These are phyloP conservation scores for Lasiommata megera DNA, from an alignment of 2,888 invertebrate genomes.

Conservation along the genomic window DNA sequence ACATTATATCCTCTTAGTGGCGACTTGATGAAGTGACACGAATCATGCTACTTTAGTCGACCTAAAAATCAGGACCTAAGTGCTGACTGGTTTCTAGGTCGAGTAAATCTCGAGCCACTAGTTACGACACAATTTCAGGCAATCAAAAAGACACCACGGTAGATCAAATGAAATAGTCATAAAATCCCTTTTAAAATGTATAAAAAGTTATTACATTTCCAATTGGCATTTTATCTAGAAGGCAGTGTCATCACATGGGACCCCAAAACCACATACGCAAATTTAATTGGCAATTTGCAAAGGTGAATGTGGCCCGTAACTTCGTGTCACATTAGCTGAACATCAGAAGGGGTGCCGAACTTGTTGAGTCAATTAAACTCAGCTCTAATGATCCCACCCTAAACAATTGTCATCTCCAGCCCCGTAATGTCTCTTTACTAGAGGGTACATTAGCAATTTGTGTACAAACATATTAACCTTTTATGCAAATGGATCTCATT, in stretches of 20 bases:
- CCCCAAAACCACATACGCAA: neutral
- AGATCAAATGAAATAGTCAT: neutral
- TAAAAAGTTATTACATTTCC: neutral
- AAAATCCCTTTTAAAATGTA: neutral
- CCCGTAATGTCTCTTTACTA: conserved; percentile 56
- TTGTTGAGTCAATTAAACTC: conserved; percentile 73
- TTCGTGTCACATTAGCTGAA: conserved; percentile 48
- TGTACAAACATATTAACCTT: conserved; percentile 35
- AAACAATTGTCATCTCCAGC: conserved; percentile 66
- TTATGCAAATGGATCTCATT: conserved; percentile 35
- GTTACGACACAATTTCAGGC: conserved; percentile 27
- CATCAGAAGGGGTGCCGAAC: conserved; percentile 58
- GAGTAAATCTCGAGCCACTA: conserved; percentile 24
- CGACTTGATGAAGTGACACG: neutral
- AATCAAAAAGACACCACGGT: conserved; percentile 30
- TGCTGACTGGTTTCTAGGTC: conserved; percentile 22
- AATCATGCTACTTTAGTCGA: conserved; percentile 12
- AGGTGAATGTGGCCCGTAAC: conserved; percentile 38
- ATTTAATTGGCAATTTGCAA: conserved; percentile 8
- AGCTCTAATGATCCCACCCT: conserved; percentile 64
- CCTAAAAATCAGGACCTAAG: conserved; percentile 21
- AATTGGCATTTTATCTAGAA: neutral
- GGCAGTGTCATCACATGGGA: neutral
- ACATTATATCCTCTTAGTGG: too few species aligned
- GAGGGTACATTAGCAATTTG: conserved; percentile 55